These are phyloP conservation scores for Paraplagusia blochii DNA, from an alignment of 2,113 vertebrate species.

Conservation along the genomic window DNA sequence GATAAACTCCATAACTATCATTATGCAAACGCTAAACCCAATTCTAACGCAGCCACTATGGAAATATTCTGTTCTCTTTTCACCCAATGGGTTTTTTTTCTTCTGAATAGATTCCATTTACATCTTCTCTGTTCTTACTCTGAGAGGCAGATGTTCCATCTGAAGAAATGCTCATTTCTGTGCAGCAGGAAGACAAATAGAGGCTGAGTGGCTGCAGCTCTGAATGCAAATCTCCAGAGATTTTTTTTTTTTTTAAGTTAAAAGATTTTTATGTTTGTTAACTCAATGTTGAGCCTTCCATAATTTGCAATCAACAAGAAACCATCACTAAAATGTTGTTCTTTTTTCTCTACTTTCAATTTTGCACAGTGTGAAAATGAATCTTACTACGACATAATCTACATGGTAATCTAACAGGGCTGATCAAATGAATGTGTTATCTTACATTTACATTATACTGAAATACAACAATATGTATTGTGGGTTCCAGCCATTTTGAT, in stretches of 20 bases:
- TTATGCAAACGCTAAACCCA: too few relatives aligned
- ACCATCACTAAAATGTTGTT: not conserved
- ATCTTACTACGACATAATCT: too few relatives aligned
- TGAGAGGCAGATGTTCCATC: constrained; percentile 30
- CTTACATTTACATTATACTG: too few relatives aligned
- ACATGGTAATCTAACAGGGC: too few relatives aligned
- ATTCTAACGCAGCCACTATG: too few relatives aligned
- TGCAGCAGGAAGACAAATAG: not conserved
- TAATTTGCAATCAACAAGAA: not conserved
- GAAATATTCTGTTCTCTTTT: constrained; percentile 13
- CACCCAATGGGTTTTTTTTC: constrained; percentile 34
- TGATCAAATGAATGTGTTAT: too few relatives aligned
- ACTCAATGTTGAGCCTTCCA: not conserved
- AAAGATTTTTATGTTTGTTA: not conserved
- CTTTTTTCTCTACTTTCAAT: not conserved
- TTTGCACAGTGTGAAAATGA: too few relatives aligned
- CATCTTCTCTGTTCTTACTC: constrained; percentile 20
- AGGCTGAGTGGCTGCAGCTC: not conserved
- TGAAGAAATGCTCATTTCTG: constrained; percentile 6
- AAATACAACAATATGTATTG: too few relatives aligned
- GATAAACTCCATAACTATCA: too few relatives aligned
- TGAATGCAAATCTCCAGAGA: not conserved
- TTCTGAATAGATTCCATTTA: constrained; percentile 23
- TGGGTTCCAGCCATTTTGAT: too few relatives aligned
- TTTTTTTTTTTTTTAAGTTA: constrained; percentile 2